These are phyloP conservation scores for Exephanes ischioxanthus DNA, from an alignment of 2,888 invertebrate genomes.

Conservation along the genomic window DNA sequence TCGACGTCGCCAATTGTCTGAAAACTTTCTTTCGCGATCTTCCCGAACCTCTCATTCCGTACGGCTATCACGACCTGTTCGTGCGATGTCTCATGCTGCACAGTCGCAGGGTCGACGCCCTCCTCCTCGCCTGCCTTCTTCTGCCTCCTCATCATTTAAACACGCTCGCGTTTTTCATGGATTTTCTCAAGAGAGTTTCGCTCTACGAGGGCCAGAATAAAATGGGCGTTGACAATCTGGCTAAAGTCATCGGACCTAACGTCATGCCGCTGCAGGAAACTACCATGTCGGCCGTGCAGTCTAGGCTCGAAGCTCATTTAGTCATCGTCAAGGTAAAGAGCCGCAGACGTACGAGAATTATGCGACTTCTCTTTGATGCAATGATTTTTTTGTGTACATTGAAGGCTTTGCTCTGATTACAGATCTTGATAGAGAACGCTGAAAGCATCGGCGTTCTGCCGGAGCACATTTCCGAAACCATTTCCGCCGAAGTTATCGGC, in stretches of 20 bases:
- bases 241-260: slow-evolving; percentile 94
- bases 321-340: slow-evolving; percentile 88
- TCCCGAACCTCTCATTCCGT: slow-evolving; percentile 93
- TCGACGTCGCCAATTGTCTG: slow-evolving; percentile 94
- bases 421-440: slow-evolving; percentile 93
- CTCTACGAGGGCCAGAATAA: slow-evolving; percentile 90
- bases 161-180: slow-evolving; percentile 93
- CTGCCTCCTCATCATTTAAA: slow-evolving; percentile 92
- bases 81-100: slow-evolving; percentile 89
- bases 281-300: slow-evolving; percentile 86
- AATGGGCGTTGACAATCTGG: slow-evolving; percentile 94
- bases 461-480: slow-evolving; percentile 86
- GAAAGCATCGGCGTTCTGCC: slow-evolving; percentile 91
- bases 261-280: slow-evolving; percentile 92
- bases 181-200: slow-evolving; percentile 91
- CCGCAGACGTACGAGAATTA: background rate
- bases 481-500: slow-evolving; percentile 78
- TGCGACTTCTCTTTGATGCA: slow-evolving; percentile 8
- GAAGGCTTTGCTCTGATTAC: slow-evolving; percentile 50
- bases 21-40: slow-evolving; percentile 94
- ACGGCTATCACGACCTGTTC: slow-evolving; percentile 91
- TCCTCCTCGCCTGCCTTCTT: slow-evolving; percentile 89
- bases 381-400: slow-evolving; percentile 58
- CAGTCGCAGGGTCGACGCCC: slow-evolving; percentile 88
- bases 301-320: slow-evolving; percentile 89